A percentile compares a stretch with the other conserved stretches of the same genome.
Conservation (phyloP, 2,113 vertebrate species). For the Piprites chloris region DNA sequence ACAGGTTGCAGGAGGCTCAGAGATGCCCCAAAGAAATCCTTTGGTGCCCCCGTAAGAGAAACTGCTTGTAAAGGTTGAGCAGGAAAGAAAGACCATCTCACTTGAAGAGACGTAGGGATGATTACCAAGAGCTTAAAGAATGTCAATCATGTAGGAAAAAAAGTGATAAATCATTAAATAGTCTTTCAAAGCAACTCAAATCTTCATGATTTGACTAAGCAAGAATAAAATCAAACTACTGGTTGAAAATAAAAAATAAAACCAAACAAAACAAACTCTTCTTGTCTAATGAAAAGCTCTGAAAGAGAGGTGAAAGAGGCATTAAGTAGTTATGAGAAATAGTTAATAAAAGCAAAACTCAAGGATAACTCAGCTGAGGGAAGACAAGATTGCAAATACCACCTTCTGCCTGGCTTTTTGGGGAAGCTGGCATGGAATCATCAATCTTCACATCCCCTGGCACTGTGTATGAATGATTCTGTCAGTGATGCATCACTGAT, state of each 20-base stretch:
- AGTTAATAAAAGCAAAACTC: not conserved
- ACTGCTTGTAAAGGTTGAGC: not conserved
- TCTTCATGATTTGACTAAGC: not conserved
- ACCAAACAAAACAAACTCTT: not conserved
- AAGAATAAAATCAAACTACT: not conserved
- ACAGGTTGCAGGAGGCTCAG: not conserved
- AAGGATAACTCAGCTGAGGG: not conserved
- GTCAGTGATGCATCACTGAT: fast-evolving
- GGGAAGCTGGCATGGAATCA: not conserved
- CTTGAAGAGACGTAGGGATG: not conserved
- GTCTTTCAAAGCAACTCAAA: not conserved
- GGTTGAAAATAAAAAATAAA: not conserved
- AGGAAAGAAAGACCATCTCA: not conserved
- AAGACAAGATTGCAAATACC: not conserved
- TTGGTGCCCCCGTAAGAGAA: not conserved
- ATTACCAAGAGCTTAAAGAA: not conserved
- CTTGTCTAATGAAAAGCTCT: not conserved
- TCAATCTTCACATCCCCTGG: fast-evolving
- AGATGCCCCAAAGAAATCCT: not conserved
- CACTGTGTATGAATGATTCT: fast-evolving
- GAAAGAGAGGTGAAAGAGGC: not conserved
- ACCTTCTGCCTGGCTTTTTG: not conserved
- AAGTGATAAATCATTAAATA: not conserved
- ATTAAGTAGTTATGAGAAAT: not conserved
- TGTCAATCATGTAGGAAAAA: not conserved